Conservation (phyloP, 2,797 vertebrate species). For the Enteromius paludinosus region DNA sequence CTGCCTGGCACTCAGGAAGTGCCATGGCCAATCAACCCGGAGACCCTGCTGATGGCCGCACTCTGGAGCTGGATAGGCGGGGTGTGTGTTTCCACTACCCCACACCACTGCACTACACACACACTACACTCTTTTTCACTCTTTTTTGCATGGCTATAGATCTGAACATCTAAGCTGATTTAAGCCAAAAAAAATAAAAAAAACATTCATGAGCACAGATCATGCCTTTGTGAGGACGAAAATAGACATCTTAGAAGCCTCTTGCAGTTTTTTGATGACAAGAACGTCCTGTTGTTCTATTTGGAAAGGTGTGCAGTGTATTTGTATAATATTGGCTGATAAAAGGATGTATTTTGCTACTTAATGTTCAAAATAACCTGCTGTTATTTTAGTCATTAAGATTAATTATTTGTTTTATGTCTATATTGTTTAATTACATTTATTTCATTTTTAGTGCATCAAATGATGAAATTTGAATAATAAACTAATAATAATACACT, state of each 20-base stretch:
- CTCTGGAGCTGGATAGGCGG: slow-evolving; percentile 29
- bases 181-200: not conserved
- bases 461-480: not conserved
- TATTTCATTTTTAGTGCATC: not conserved
- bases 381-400: not conserved
- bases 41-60: slow-evolving; percentile 54
- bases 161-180: slow-evolving; percentile 6
- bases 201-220: not conserved
- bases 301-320: not conserved
- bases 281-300: not conserved
- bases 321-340: not conserved
- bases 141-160: not conserved
- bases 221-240: slow-evolving; percentile 4
- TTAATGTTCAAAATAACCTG: not conserved
- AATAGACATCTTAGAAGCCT: not conserved
- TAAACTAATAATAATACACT: no score
- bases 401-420: not conserved
- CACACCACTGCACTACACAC: slow-evolving; percentile 1
- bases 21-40: slow-evolving; percentile 61
- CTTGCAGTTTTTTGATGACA: not conserved
- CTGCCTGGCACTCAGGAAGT: slow-evolving; percentile 58
- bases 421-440: not conserved
- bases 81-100: slow-evolving; percentile 19
- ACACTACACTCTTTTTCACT: slow-evolving; percentile 1
- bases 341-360: not conserved